A percentile compares a stretch with the other conserved stretches of the same genome.
Evolutionary conservation across 2,888 invertebrate genomes (phyloP).

Genomic region (Lydus trimaculatus): DNA sequence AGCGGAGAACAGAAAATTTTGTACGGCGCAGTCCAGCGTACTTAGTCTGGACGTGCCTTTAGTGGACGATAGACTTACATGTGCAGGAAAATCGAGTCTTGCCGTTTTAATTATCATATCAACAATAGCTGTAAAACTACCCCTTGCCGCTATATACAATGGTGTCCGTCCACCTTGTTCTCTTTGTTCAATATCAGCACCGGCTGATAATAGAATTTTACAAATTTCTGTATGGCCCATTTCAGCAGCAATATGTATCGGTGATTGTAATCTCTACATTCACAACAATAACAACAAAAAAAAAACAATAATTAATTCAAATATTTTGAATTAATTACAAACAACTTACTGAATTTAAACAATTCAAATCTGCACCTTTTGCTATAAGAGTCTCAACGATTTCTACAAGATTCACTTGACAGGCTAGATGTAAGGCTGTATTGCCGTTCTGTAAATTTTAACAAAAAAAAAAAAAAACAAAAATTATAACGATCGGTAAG

Average conservation of each 20-base stretch:
- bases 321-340: not conserved
- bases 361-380: conserved; percentile 75
- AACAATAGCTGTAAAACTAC: conserved; percentile 83
- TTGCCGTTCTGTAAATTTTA: conserved; percentile 66
- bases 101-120: conserved; percentile 83
- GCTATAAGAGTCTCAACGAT: conserved; percentile 73
- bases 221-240: conserved; percentile 73
- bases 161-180: conserved; percentile 74
- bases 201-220: conserved; percentile 67
- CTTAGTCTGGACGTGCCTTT: too few species aligned
- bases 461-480: not conserved
- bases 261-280: conserved; percentile 73
- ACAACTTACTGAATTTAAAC: conserved; percentile 72
- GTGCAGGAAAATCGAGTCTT: conserved; percentile 69
- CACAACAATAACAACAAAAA: conserved; percentile 28
- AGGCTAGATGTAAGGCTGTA: conserved; percentile 78
- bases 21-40: too few species aligned
- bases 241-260: conserved; percentile 81
- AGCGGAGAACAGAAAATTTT: too few species aligned
- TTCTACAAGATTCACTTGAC: conserved; percentile 74
- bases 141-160: conserved; percentile 78
- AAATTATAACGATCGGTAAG: too few species aligned
- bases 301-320: not conserved
- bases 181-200: conserved; percentile 72
- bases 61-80: conserved; percentile 59